These are phyloP conservation scores for Arrhamphus sclerolepis DNA, from an alignment of 2,797 vertebrate species.

Conservation along the genomic window DNA sequence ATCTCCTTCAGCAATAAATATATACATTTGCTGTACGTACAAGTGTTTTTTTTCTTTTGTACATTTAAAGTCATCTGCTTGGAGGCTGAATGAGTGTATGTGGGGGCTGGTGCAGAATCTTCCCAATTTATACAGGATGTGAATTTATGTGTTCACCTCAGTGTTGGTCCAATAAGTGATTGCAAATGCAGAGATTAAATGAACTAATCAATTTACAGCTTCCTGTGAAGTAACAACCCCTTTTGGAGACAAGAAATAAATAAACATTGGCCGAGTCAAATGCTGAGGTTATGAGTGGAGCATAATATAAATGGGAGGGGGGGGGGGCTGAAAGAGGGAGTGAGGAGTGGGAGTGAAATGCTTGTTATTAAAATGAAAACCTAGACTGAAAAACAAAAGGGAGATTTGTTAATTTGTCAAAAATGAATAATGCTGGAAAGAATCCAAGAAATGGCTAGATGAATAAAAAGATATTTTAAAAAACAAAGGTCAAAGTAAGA, in stretches of 20 bases:
- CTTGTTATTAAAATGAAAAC: conserved; percentile 13
- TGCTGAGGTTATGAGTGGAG: conserved; percentile 16
- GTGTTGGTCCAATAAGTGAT: conserved; percentile 55
- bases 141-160: conserved; percentile 29
- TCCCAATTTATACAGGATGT: conserved; percentile 40
- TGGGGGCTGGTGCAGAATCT: conserved; percentile 73
- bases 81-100: conserved; percentile 34
- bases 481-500: conserved; percentile 11
- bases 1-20: conserved; percentile 66
- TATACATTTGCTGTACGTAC: conserved; percentile 70
- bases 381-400: conserved; percentile 33
- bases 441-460: conserved; percentile 42
- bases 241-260: conserved; percentile 44
- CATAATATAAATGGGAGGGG: conserved; percentile 23
- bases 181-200: conserved; percentile 24
- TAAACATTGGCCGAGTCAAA: conserved; percentile 20
- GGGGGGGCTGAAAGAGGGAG: background rate
- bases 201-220: background rate
- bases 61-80: conserved; percentile 64
- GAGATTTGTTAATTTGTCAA: conserved; percentile 36
- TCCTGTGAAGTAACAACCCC: conserved; percentile 26
- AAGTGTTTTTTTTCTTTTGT: conserved; percentile 50
- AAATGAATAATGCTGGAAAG: conserved; percentile 26
- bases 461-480: conserved; percentile 45
- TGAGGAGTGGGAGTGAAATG: background rate